phyloP scores from a whole-genome alignment of 2,113 vertebrate genomes.

The Leptosomus discolor region DNA sequence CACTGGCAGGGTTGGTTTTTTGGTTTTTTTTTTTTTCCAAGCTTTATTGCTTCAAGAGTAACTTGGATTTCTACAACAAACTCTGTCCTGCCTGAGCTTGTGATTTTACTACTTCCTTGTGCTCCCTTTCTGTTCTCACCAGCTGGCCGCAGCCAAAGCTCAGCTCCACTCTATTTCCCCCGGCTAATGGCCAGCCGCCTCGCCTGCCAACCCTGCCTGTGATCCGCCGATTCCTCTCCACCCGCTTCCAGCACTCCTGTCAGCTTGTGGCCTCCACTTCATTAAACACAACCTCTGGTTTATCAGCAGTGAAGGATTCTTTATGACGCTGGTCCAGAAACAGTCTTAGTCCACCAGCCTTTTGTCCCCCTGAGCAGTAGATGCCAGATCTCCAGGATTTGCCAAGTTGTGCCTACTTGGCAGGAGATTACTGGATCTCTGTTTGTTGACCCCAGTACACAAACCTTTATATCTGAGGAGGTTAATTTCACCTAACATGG shows the following conservation, averaged over 20 bases:
- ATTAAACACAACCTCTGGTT: conserved; percentile 56
- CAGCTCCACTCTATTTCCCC: conserved; percentile 54
- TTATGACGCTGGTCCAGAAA: background rate
- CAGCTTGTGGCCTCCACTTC: conserved; percentile 57
- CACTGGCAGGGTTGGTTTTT: background rate
- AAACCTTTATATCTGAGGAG: background rate
- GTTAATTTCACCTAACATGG: conserved; percentile 8
- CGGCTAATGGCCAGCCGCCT: conserved; percentile 44
- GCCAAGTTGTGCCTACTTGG: background rate
- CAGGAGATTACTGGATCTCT: background rate
- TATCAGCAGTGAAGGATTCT: conserved; percentile 47
- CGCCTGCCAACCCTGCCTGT: conserved; percentile 62
- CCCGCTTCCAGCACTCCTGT: conserved; percentile 57
- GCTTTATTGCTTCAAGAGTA: background rate
- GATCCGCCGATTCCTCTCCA: conserved; percentile 44
- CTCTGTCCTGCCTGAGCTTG: background rate
- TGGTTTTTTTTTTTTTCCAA: background rate
- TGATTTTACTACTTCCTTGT: conserved; percentile 31
- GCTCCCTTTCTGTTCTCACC: conserved; percentile 43
- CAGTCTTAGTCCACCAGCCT: background rate
- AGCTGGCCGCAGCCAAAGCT: conserved; percentile 58
- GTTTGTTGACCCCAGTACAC: background rate
- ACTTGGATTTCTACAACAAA: background rate
- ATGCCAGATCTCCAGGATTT: conserved; percentile 1
- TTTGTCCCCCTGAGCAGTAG: background rate